Percentiles rank a stretch among this genome's conserved stretches.
Evolutionary conservation across 2,888 invertebrate genomes (phyloP).

Genomic region (Synergus laeviventris): DNA sequence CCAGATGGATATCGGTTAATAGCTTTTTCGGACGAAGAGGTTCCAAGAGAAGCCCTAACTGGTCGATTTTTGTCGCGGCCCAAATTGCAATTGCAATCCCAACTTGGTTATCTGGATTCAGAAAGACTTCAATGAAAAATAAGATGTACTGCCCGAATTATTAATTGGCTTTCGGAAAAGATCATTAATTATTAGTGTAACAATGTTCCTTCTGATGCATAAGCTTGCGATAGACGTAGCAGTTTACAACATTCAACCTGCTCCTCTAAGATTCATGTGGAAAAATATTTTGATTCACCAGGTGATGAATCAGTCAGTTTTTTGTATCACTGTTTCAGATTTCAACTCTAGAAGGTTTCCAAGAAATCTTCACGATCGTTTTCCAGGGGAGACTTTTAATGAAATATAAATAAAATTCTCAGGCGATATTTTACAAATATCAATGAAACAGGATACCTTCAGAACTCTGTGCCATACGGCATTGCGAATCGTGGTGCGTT

Average conservation of each 20-base stretch:
- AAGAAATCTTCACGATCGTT: background rate
- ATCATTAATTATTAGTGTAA: slow-evolving; percentile 32
- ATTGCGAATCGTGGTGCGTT: slow-evolving; percentile 21
- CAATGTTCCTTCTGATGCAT: slow-evolving; percentile 5
- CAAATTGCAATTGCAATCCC: slow-evolving; percentile 39
- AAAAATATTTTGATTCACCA: background rate
- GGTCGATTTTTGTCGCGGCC: slow-evolving; percentile 38
- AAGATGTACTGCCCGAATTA: slow-evolving; percentile 15
- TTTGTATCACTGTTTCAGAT: no score
- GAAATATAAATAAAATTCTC: background rate
- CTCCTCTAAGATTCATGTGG: background rate
- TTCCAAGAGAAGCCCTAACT: slow-evolving; percentile 28
- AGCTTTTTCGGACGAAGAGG: slow-evolving; percentile 62
- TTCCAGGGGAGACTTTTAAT: background rate
- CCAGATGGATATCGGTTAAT: slow-evolving; percentile 73
- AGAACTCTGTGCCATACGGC: background rate
- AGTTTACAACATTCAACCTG: slow-evolving; percentile 11
- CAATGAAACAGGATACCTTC: slow-evolving; percentile 1
- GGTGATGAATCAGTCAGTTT: background rate
- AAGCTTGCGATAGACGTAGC: slow-evolving; percentile 1
- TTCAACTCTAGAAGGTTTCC: no score
- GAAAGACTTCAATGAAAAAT: slow-evolving; percentile 39
- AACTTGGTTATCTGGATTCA: slow-evolving; percentile 36
- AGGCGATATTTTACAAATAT: slow-evolving; percentile 6
- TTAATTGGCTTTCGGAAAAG: slow-evolving; percentile 26